Evolutionary conservation across 2,888 invertebrate genomes (phyloP).

Genomic region (Pterostichus madidus): DNA sequence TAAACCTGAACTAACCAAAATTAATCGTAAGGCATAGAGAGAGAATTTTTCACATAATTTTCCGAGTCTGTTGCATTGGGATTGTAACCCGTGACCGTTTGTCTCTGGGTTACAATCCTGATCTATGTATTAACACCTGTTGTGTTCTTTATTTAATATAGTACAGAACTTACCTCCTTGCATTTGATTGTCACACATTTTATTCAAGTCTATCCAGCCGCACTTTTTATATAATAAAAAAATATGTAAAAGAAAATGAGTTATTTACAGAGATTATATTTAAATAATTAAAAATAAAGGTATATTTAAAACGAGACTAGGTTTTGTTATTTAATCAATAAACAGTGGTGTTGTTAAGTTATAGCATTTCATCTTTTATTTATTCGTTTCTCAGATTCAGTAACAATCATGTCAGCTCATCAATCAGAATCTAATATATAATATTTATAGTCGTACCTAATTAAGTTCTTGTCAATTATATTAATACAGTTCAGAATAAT

Average conservation of each 20-base stretch:
- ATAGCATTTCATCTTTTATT: slow-evolving; percentile 60
- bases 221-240: neutral
- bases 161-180: slow-evolving; percentile 1
- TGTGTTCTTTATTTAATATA: slow-evolving; percentile 48
- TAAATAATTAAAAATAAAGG: slow-evolving; percentile 20
- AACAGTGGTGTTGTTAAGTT: neutral
- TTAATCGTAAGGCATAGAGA: slow-evolving; percentile 13
- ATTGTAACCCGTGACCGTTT: neutral
- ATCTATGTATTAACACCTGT: slow-evolving; percentile 38
- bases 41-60: neutral
- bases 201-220: slow-evolving; percentile 8
- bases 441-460: slow-evolving; percentile 62
- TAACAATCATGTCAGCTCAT: slow-evolving; percentile 64
- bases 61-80: neutral
- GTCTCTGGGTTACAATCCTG: neutral
- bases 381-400: slow-evolving; percentile 59
- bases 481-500: slow-evolving; percentile 31
- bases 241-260: slow-evolving; percentile 34
- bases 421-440: slow-evolving; percentile 56
- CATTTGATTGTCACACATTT: neutral
- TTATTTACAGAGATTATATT: slow-evolving; percentile 45
- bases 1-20: slow-evolving; percentile 40
- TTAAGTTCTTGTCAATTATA: slow-evolving; percentile 56
- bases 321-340: neutral
- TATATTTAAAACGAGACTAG: slow-evolving; percentile 11